Conservation (phyloP, 2,888 invertebrate genomes). For the Volucella inflata region DNA sequence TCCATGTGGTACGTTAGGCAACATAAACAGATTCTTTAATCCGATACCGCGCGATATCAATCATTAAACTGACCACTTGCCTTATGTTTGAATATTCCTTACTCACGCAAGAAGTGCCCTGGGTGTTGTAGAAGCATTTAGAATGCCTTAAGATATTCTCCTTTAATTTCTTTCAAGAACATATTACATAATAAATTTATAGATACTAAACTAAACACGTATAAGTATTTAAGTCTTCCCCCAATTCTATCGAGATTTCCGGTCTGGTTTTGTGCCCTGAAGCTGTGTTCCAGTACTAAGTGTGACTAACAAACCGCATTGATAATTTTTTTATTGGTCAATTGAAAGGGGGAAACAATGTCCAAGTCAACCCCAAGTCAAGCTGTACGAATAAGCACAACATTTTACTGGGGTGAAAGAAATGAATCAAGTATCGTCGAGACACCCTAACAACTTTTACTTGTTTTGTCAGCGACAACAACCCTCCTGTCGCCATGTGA, state of each 20-base stretch:
- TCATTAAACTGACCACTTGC: no score
- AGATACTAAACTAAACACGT: no score
- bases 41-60: no score
- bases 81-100: no score
- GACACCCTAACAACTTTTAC: conserved; percentile 6
- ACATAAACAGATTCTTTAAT: no score
- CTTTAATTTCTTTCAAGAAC: no score
- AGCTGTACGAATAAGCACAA: background rate
- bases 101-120: no score
- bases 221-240: background rate
- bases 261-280: background rate
- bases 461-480: conserved; percentile 28
- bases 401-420: conserved; percentile 10
- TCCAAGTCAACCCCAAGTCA: background rate
- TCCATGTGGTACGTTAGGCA: no score
- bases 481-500: conserved; percentile 30
- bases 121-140: no score
- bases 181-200: no score
- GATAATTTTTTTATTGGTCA: conserved; percentile 35
- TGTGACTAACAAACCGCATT: conserved; percentile 38
- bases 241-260: conserved; percentile 25
- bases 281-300: background rate
- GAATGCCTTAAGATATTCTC: no score
- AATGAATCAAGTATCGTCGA: conserved; percentile 23
- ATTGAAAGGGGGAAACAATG: background rate